phyloP scores from a whole-genome alignment of 2,888 invertebrate species.

The Cephus spinipes region DNA sequence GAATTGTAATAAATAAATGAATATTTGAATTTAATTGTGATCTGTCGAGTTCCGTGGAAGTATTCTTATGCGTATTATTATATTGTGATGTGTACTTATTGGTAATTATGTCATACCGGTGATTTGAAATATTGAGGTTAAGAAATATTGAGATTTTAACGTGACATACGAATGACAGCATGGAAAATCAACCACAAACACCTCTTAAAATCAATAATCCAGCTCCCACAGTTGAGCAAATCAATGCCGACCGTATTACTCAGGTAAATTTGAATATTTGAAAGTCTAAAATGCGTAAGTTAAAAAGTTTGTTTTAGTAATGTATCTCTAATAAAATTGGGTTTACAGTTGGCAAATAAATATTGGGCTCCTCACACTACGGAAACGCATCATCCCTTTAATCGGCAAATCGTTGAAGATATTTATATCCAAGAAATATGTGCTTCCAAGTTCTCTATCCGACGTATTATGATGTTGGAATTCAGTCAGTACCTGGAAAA shows the following conservation, averaged over 20 bases:
- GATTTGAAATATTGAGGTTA: background rate
- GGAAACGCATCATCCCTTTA: slow-evolving; percentile 78
- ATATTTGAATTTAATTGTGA: background rate
- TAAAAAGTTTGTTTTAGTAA: background rate
- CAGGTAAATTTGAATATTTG: slow-evolving; percentile 72
- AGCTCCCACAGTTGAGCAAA: slow-evolving; percentile 88
- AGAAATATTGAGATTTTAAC: background rate
- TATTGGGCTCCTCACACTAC: slow-evolving; percentile 93
- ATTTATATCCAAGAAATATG: slow-evolving; percentile 90
- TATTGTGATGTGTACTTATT: background rate
- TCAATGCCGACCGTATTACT: slow-evolving; percentile 90
- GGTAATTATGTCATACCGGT: background rate
- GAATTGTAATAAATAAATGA: background rate
- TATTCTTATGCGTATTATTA: background rate
- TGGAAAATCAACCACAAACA: slow-evolving; percentile 52
- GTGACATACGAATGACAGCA: slow-evolving; percentile 23
- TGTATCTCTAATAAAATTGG: slow-evolving; percentile 4
- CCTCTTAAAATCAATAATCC: slow-evolving; percentile 66
- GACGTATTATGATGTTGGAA: slow-evolving; percentile 95
- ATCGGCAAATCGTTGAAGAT: slow-evolving; percentile 85
- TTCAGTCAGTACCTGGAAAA: slow-evolving; percentile 98
- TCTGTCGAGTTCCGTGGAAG: background rate
- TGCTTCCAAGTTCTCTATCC: slow-evolving; percentile 84
- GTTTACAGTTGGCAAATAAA: slow-evolving; percentile 84
- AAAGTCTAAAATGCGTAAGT: slow-evolving; percentile 26